These are phyloP conservation scores for Erythrocercus mccallii DNA, from an alignment of 2,113 vertebrate genomes.

Conservation along the genomic window DNA sequence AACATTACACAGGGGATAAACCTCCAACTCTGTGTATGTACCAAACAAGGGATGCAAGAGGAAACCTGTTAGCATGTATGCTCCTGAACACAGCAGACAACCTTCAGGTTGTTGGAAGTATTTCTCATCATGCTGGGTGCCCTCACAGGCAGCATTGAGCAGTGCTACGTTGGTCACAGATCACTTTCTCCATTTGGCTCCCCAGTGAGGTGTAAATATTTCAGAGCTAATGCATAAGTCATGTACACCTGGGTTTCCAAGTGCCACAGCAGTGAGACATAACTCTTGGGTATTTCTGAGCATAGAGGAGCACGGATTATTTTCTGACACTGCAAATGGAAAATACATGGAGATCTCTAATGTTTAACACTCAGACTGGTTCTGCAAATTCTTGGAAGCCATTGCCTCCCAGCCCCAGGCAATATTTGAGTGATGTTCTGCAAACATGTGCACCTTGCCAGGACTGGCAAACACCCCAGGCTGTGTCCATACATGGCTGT, in stretches of 20 bases:
- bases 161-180: background rate
- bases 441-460: background rate
- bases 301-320: background rate
- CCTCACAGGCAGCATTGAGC: background rate
- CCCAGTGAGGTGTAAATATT: constrained; percentile 44
- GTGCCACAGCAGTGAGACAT: background rate
- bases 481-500: background rate
- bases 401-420: background rate
- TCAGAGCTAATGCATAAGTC: constrained; percentile 55
- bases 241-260: constrained; percentile 34
- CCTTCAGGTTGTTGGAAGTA: background rate
- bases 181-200: constrained; percentile 21
- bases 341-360: background rate
- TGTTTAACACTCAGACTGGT: background rate
- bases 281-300: constrained; percentile 33
- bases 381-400: constrained; percentile 8
- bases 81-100: background rate
- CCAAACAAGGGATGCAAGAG: background rate
- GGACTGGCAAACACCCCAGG: background rate
- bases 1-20: background rate
- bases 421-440: background rate
- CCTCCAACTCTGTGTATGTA: background rate
- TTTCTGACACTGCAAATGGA: background rate
- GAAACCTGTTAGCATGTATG: background rate
- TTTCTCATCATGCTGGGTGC: background rate